Percentiles rank a stretch among this genome's conserved stretches.
Conservation (phyloP, 2,888 invertebrate genomes). For the Synanthedon andrenaeformis region DNA sequence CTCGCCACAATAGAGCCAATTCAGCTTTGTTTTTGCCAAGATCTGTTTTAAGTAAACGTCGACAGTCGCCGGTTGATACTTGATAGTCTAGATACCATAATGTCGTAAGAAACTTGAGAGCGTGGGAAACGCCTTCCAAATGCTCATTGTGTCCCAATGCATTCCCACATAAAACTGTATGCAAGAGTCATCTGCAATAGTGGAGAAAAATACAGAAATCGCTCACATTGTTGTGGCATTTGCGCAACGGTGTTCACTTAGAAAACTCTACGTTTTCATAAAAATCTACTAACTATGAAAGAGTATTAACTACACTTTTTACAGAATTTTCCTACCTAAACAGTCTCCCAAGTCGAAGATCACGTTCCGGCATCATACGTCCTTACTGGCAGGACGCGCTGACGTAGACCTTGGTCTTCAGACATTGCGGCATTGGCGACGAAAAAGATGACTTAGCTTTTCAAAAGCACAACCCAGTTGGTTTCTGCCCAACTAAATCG, state of each 20-base stretch:
- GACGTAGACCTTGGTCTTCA: no score
- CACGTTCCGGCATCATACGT: no score
- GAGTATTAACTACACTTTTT: no score
- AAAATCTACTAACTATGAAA: no score
- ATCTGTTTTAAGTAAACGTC: neutral
- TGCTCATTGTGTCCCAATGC: conserved; percentile 40
- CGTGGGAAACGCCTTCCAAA: conserved; percentile 38
- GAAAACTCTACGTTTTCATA: no score
- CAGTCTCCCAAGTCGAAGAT: no score
- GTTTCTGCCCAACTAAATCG: no score
- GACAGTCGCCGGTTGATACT: conserved; percentile 8
- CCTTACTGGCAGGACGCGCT: no score
- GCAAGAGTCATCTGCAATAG: conserved; percentile 42
- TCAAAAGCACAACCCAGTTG: no score
- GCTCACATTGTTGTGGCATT: conserved; percentile 33
- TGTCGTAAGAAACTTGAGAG: conserved; percentile 58
- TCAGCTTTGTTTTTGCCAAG: neutral
- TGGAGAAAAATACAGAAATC: conserved; percentile 44
- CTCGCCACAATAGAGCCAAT: neutral
- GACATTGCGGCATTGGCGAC: no score
- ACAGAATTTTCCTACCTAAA: no score
- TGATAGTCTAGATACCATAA: conserved; percentile 17
- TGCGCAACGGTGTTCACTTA: conserved; percentile 15
- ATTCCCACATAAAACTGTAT: conserved; percentile 53
- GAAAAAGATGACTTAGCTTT: no score